Evolutionary conservation across 2,113 vertebrate genomes (phyloP).

Genomic region (Cyprinodon brontotheroides): DNA sequence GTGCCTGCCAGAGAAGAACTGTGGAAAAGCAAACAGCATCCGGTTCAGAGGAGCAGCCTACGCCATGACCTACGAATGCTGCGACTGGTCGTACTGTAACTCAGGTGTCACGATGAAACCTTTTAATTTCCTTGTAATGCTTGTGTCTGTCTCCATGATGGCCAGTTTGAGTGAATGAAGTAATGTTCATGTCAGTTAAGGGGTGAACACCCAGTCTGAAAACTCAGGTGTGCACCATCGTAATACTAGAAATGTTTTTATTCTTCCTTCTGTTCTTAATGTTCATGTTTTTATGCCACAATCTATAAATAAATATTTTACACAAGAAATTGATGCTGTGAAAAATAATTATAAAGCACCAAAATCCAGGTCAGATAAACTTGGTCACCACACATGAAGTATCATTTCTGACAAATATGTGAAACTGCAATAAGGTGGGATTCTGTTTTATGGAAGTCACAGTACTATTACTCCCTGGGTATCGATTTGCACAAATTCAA

Average conservation of each 20-base stretch:
- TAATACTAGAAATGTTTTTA: not conserved
- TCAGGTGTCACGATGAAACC: constrained; percentile 11
- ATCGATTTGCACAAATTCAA: too few relatives aligned
- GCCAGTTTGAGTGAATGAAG: constrained; percentile 7
- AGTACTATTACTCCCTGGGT: too few relatives aligned
- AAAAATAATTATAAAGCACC: not conserved
- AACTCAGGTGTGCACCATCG: constrained; percentile 23
- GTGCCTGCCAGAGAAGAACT: constrained; percentile 56
- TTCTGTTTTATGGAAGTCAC: too few relatives aligned
- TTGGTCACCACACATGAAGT: not conserved
- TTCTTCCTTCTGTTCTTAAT: not conserved
- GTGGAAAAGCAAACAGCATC: constrained; percentile 24
- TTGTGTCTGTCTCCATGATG: constrained; percentile 24
- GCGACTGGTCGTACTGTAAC: constrained; percentile 72
- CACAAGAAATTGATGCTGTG: not conserved
- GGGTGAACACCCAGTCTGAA: constrained; percentile 31
- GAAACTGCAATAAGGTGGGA: not conserved
- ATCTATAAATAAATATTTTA: constrained; percentile 40
- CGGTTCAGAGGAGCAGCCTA: constrained; percentile 49
- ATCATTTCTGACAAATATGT: not conserved
- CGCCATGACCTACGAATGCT: constrained; percentile 72
- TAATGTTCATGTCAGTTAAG: not conserved
- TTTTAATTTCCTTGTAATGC: constrained; percentile 14
- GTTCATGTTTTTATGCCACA: constrained; percentile 5
- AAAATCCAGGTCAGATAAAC: not conserved